Percentiles rank a stretch among this genome's conserved stretches.
These are phyloP conservation scores for Dunckerocampus dactyliophorus DNA, from an alignment of 2,113 vertebrate genomes.

Conservation along the genomic window DNA sequence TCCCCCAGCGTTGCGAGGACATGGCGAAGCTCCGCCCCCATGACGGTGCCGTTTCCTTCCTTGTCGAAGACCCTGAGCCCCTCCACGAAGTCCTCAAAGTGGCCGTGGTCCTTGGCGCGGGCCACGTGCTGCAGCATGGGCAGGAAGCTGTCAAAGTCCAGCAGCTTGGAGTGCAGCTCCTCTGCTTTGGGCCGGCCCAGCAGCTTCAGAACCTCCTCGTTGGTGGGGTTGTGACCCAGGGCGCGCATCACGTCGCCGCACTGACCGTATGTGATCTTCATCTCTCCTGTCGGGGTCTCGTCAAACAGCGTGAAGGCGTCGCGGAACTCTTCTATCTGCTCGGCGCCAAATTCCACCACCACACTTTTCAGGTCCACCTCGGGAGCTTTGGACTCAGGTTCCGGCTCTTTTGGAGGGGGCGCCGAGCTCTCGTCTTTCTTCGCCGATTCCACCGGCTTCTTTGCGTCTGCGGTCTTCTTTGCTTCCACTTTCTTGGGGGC, in stretches of 20 bases:
- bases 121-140: conserved; percentile 94
- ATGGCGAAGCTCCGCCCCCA: conserved; percentile 82
- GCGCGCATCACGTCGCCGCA: conserved; percentile 91
- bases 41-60: conserved; percentile 71
- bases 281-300: conserved; percentile 79
- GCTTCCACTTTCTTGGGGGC: conserved; percentile 58
- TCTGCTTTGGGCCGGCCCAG: conserved; percentile 89
- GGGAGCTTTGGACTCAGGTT: conserved; percentile 39
- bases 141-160: conserved; percentile 94
- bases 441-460: conserved; percentile 61
- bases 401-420: conserved; percentile 44
- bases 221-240: conserved; percentile 95
- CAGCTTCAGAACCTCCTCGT: conserved; percentile 85
- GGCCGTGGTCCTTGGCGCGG: conserved; percentile 88
- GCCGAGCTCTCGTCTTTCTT: conserved; percentile 65
- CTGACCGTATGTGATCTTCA: conserved; percentile 90
- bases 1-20: conserved; percentile 75
- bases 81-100: conserved; percentile 93
- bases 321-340: conserved; percentile 90
- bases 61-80: conserved; percentile 82
- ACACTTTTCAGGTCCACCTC: conserved; percentile 65
- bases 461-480: conserved; percentile 60
- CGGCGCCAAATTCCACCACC: conserved; percentile 75
- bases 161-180: conserved; percentile 82
- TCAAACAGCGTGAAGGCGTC: conserved; percentile 94